Evolutionary conservation across 2,113 vertebrate genomes (phyloP), one percentile per base, ranked within the genome.

Genomic region (Dermatemys mawii): DNA sequence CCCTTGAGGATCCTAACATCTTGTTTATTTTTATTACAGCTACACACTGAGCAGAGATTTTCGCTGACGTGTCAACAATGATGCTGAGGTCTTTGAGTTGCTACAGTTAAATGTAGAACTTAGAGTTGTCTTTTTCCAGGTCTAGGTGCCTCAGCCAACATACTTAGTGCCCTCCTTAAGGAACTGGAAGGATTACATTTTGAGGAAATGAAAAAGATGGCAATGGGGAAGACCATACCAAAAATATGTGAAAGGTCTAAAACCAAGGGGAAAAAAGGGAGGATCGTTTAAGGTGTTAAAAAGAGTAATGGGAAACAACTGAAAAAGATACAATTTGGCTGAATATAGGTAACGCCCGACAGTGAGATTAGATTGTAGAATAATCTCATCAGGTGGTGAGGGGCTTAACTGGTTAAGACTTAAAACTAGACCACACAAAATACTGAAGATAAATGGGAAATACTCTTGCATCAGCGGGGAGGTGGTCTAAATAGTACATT

Each of bases 231-330:
- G 14, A 6, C 26, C 26, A 49, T 16, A 14, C 32, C 27, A 78
- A 78, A 49, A 12, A 32, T 9, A 35, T 9, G 13, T 29, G 27
- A 49, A 78, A 16, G 8, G 8, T 48, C 26, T 63, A 63, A 63
- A 63, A 32, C 14, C 26, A 29, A 78, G 14, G 10, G 3, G 14
- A 0, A 1, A 2, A 53, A 53, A 53, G 22, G 4, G 10, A 0
- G 3, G 3, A 3, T 2, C 1, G 12, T 24, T 53, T 5, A 53
- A 67, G 21, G 8, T 83, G 86, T n/a, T 86, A 57, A 41, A 83
- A 81, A 12, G 22, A 88, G 80, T 51, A 55, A 48, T 57, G 32
- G 67, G 57, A 79, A 8, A 78, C 5, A 89, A 57, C 5, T 53
- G 67, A 35, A 80, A 46, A 24, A 73, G 8, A 26, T 35, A 63